Percentiles rank a stretch among this genome's conserved stretches.
Evolutionary conservation across 2,888 invertebrate genomes (phyloP).

Genomic region (Melolontha melolontha): DNA sequence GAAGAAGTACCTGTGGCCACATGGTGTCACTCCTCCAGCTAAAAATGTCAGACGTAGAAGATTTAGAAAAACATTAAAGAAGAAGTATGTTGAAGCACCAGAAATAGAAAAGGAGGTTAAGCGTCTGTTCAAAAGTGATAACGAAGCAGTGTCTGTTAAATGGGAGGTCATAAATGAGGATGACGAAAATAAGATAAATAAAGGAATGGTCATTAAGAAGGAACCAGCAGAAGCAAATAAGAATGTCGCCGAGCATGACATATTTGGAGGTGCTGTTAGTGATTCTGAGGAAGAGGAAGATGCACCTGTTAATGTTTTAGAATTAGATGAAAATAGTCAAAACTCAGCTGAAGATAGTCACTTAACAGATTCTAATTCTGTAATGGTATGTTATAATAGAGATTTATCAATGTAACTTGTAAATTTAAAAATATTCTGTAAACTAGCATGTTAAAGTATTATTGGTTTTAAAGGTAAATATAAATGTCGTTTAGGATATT

Average conservation of each 20-base stretch:
- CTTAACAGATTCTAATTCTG: conserved; percentile 77
- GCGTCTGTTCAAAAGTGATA: conserved; percentile 88
- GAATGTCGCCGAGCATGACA: conserved; percentile 79
- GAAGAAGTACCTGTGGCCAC: conserved; percentile 94
- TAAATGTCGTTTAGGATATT: no score
- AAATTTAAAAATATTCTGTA: conserved; percentile 17
- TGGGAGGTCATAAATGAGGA: conserved; percentile 93
- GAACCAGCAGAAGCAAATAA: conserved; percentile 61
- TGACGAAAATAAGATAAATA: conserved; percentile 73
- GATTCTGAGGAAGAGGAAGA: conserved; percentile 85
- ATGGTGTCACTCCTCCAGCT: conserved; percentile 95
- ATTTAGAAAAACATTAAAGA: conserved; percentile 94
- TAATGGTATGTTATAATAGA: conserved; percentile 62
- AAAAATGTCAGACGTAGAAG: conserved; percentile 94
- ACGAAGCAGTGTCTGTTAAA: conserved; percentile 88
- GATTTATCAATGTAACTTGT: conserved; percentile 2
- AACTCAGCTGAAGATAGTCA: conserved; percentile 81
- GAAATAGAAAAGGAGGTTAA: conserved; percentile 99
- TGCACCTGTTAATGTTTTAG: conserved; percentile 77
- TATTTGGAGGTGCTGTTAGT: conserved; percentile 93
- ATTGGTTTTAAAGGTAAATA: no score
- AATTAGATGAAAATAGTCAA: conserved; percentile 83
- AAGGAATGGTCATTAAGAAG: conserved; percentile 63
- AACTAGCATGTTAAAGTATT: no score
- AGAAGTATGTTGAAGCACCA: conserved; percentile 96